A percentile compares a stretch with the other conserved stretches of the same genome.
Evolutionary conservation across 2,113 vertebrate species (phyloP).

Genomic region (Chionodraco myersi): DNA sequence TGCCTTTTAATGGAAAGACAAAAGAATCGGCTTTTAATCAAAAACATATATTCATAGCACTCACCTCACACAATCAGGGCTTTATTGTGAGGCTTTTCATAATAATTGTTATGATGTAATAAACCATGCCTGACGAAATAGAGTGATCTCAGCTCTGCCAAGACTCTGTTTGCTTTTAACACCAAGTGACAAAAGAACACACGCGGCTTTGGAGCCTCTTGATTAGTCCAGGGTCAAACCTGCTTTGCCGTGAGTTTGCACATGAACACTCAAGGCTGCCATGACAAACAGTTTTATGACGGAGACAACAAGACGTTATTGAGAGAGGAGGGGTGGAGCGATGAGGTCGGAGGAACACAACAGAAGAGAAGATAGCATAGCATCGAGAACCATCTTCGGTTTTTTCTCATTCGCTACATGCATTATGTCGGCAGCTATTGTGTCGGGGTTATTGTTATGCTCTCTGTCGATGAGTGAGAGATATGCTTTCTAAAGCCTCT

Average conservation of each 20-base stretch:
- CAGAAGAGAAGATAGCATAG: slow-evolving; percentile 5
- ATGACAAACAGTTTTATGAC: slow-evolving; percentile 30
- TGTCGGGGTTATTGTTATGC: slow-evolving; percentile 65
- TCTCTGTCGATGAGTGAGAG: slow-evolving; percentile 59
- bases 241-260: slow-evolving; percentile 33
- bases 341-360: too few relatives aligned
- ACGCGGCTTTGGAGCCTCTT: slow-evolving; percentile 29
- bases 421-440: slow-evolving; percentile 69
- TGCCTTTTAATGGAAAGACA: slow-evolving; percentile 18
- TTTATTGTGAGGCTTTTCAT: slow-evolving; percentile 36
- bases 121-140: slow-evolving; percentile 16
- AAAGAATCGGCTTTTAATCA: slow-evolving; percentile 12
- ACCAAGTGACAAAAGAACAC: slow-evolving; percentile 39
- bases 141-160: slow-evolving; percentile 9
- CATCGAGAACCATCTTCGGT: slow-evolving; percentile 48
- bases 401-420: slow-evolving; percentile 64
- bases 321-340: slow-evolving; percentile 8
- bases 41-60: slow-evolving; percentile 29
- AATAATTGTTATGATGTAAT: slow-evolving; percentile 38
- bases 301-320: slow-evolving; percentile 29
- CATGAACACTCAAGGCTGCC: slow-evolving; percentile 26
- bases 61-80: slow-evolving; percentile 40
- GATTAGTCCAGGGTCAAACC: slow-evolving; percentile 53
- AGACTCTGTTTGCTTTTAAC: slow-evolving; percentile 35
- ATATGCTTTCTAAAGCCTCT: slow-evolving; percentile 67